These are phyloP conservation scores for Neoitamus cyanurus DNA, from an alignment of 2,888 invertebrate species.

Conservation along the genomic window DNA sequence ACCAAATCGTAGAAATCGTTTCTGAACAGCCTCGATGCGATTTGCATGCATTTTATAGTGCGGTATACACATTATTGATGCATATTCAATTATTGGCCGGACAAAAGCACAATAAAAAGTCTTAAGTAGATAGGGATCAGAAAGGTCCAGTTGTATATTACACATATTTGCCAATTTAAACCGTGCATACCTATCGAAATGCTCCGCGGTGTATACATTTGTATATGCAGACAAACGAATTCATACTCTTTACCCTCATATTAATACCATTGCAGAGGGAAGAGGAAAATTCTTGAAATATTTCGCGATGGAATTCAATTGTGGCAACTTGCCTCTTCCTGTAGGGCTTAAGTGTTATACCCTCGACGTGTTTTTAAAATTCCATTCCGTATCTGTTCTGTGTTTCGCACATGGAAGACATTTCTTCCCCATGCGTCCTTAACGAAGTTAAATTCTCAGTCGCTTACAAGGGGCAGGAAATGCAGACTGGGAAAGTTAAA, in stretches of 20 bases:
- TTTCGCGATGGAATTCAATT: neutral
- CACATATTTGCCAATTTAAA: too few relatives aligned
- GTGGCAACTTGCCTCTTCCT: neutral
- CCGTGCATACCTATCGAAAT: too few relatives aligned
- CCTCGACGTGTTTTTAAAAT: conserved; percentile 12
- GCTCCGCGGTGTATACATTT: too few relatives aligned
- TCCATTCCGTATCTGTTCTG: neutral
- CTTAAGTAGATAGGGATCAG: too few relatives aligned
- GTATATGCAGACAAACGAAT: neutral
- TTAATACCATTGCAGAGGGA: neutral
- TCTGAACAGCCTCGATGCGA: too few relatives aligned
- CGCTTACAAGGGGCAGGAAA: neutral
- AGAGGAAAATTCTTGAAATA: neutral
- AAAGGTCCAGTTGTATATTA: too few relatives aligned
- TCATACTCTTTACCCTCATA: neutral
- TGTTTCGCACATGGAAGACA: neutral
- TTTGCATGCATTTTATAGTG: too few relatives aligned
- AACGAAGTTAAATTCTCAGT: neutral
- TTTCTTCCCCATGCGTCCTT: conserved; percentile 4
- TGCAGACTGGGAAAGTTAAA: neutral
- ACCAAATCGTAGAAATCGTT: too few relatives aligned
- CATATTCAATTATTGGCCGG: too few relatives aligned
- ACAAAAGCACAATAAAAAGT: too few relatives aligned
- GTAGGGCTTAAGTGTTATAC: conserved; percentile 15
- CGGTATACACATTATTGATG: too few relatives aligned